A percentile compares a stretch with the other conserved stretches of the same genome.
These are phyloP conservation scores for Isotomurus palustris DNA, from an alignment of 2,888 invertebrate genomes.

Conservation along the genomic window DNA sequence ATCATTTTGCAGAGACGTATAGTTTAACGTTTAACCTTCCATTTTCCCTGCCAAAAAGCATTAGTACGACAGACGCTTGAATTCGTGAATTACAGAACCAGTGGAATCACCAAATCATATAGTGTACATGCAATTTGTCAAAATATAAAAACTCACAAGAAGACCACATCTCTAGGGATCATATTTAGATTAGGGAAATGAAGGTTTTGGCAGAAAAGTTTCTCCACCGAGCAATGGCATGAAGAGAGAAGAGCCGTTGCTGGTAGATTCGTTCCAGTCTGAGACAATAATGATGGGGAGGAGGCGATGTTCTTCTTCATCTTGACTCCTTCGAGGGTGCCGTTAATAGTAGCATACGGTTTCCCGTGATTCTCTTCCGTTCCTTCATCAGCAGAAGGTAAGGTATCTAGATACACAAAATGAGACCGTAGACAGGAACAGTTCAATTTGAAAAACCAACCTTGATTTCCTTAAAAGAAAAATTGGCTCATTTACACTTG, in stretches of 20 bases:
- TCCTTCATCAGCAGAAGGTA: too few relatives aligned
- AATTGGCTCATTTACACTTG: slow-evolving; percentile 31
- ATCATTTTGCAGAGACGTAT: background rate
- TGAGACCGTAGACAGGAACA: too few relatives aligned
- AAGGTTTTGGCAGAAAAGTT: slow-evolving; percentile 44
- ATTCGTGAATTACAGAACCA: background rate
- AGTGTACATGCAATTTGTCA: background rate
- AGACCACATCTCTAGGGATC: slow-evolving; percentile 39
- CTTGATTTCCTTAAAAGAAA: background rate
- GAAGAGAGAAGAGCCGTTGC: background rate
- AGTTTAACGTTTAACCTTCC: background rate
- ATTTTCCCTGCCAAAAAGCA: too few relatives aligned
- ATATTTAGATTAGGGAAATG: slow-evolving; percentile 31
- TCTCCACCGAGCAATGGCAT: slow-evolving; percentile 38
- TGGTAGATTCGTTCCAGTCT: too few relatives aligned
- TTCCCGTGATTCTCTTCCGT: too few relatives aligned
- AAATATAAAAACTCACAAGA: slow-evolving; percentile 34
- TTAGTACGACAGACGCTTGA: background rate
- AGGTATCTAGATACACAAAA: too few relatives aligned
- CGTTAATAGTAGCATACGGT: too few relatives aligned
- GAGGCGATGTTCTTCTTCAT: too few relatives aligned
- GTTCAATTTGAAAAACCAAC: background rate
- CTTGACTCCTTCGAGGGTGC: too few relatives aligned
- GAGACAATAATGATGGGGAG: too few relatives aligned
- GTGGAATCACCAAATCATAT: background rate